Evolutionary conservation across 2,113 vertebrate species (phyloP).

Genomic region (Rhadina sibilatrix): DNA sequence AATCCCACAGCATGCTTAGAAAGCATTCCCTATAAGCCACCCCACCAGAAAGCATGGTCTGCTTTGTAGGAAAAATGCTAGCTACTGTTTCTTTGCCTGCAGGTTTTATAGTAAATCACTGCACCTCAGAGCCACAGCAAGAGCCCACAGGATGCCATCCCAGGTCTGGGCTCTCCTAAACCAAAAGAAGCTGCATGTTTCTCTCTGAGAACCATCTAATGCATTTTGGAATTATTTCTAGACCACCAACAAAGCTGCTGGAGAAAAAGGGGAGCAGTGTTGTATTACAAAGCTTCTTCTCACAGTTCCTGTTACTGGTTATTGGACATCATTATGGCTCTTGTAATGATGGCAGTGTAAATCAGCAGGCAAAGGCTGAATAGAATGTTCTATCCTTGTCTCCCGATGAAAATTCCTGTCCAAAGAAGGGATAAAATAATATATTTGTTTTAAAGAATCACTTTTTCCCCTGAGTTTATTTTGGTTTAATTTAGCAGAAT

Average conservation of each 20-base stretch:
- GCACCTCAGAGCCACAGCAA: not conserved
- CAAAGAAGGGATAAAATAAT: slow-evolving; percentile 58
- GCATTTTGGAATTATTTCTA: not conserved
- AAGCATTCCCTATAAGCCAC: not conserved
- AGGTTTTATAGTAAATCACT: not conserved
- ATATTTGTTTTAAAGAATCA: slow-evolving; percentile 54
- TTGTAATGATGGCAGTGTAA: not conserved
- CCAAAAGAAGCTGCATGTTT: not conserved
- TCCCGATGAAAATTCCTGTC: slow-evolving; percentile 48
- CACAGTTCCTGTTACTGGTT: slow-evolving; percentile 47
- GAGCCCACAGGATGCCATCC: not conserved
- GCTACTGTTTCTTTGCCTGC: not conserved
- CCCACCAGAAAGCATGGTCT: not conserved
- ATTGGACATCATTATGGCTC: slow-evolving; percentile 43
- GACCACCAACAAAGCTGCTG: slow-evolving; percentile 62
- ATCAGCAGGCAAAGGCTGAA: slow-evolving; percentile 41
- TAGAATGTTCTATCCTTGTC: slow-evolving; percentile 47
- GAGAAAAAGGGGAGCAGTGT: slow-evolving; percentile 1
- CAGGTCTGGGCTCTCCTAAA: not conserved
- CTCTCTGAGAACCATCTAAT: not conserved
- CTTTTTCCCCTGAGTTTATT: slow-evolving; percentile 34
- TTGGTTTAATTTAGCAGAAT: slow-evolving; percentile 60
- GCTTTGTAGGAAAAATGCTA: not conserved
- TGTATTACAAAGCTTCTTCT: slow-evolving; percentile 48
- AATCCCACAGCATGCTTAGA: not conserved